A percentile compares a stretch with the other conserved stretches of the same genome.
phyloP scores from a whole-genome alignment of 2,888 invertebrate species.

The Mythimna lalbum region DNA sequence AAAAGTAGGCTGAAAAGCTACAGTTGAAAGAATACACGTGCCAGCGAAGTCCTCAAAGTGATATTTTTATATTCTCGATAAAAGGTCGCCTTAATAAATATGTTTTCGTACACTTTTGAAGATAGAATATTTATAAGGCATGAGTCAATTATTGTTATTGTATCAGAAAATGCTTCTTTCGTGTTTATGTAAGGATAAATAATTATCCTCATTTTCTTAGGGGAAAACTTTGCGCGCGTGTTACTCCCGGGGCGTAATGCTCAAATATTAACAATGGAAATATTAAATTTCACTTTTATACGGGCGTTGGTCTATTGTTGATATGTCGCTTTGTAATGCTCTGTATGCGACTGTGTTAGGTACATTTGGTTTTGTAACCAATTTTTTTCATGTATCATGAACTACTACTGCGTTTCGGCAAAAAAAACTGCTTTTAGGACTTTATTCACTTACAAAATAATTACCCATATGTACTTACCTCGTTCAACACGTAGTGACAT shows the following conservation, averaged over 20 bases:
- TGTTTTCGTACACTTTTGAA: slow-evolving; percentile 40
- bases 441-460: no score
- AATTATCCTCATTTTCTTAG: slow-evolving; percentile 79
- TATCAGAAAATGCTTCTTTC: slow-evolving; percentile 71
- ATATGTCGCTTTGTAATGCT: slow-evolving; percentile 25
- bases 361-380: slow-evolving; percentile 27
- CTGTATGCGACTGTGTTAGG: slow-evolving; percentile 18
- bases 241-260: slow-evolving; percentile 74
- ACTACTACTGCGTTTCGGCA: no score
- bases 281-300: slow-evolving; percentile 73
- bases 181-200: slow-evolving; percentile 73
- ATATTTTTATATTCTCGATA: slow-evolving; percentile 20
- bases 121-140: slow-evolving; percentile 54
- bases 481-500: no score
- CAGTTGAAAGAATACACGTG: slow-evolving; percentile 2
- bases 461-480: no score
- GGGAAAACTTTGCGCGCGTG: slow-evolving; percentile 76
- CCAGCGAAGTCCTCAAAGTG: slow-evolving; percentile 6
- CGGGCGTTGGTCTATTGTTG: slow-evolving; percentile 39
- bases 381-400: background rate
- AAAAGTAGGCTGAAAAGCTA: background rate
- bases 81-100: slow-evolving; percentile 40
- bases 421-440: no score
- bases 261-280: slow-evolving; percentile 77
- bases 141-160: slow-evolving; percentile 69